Base-by-base conservation (phyloP, 2,888 invertebrate species). In the Drosophila vallismaia region DNA sequence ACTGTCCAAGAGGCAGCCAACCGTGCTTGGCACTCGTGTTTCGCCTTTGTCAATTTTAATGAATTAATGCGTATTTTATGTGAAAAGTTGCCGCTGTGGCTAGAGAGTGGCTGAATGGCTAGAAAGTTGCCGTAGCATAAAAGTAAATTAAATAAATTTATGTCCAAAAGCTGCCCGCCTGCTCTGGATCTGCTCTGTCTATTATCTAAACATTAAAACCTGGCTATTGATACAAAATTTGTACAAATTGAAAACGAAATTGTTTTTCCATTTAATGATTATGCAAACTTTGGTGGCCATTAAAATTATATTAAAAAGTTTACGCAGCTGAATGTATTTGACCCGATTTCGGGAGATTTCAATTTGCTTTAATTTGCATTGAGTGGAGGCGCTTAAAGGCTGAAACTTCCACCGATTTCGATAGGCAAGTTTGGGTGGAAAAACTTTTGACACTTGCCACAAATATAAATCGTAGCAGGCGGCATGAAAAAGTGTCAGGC, bases 31-130 rank as follows among this genome's bases (percentile, higher is more conserved):
- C 86, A 71, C 82, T 81, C 70, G 76, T 81, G 74, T 71, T 84
- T 75, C 59, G 83, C 83, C 80, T 87, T 88, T 88, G 88, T 88
- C 88, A 88, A 88, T 80, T 85, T 83, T 84, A 85, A 85, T 85
- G 85, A 85, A 85, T 83, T 86, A 88, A 85, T 85, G 86, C 77
- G 85, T 72, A 88, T 85, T 85, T 85, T 88, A 88, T 85, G 85
- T 79, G 86, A 75, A 86, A 85, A 85, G 86, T 85, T 85, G 66
- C 57, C 66, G 46, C 54, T 50, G 49, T 44, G 14, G 38, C 7
- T 19, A 19, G 19, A 19, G 19, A 19, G 19, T 19, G 19, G 19
- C 19, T 19, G 19, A 19, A 19, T 19, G 19, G 45, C 33, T 45
- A 49, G 50, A 54, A 54, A 40, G 53, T 59, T 58, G 48, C 59